A percentile compares a stretch with the other conserved stretches of the same genome.
These are phyloP conservation scores for Proisotoma minuta DNA, from an alignment of 2,888 invertebrate species.

Conservation along the genomic window DNA sequence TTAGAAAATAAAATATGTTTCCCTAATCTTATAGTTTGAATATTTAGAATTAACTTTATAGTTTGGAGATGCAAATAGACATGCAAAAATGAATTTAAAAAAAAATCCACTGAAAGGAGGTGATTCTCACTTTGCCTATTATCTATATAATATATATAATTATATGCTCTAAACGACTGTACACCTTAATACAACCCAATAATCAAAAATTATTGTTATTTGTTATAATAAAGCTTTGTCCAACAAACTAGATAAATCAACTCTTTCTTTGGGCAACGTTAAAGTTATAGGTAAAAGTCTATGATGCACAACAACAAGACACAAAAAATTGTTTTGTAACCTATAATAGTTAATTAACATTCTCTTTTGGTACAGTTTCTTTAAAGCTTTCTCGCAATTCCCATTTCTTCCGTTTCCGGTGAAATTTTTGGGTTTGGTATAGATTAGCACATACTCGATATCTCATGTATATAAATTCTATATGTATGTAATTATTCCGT, in stretches of 20 bases:
- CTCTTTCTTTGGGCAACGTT: background rate
- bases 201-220: too few species aligned
- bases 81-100: background rate
- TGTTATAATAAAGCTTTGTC: slow-evolving; percentile 4
- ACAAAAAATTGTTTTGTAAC: background rate
- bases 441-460: slow-evolving; percentile 30
- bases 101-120: slow-evolving; percentile 11
- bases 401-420: slow-evolving; percentile 6
- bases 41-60: background rate
- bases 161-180: too few species aligned
- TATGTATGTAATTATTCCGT: background rate
- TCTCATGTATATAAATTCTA: background rate
- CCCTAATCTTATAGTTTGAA: slow-evolving; percentile 1
- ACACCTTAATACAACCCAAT: too few species aligned
- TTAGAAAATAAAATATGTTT: slow-evolving; percentile 1
- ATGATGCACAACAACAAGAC: background rate
- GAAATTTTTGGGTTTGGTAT: slow-evolving; percentile 18
- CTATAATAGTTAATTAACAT: slow-evolving; percentile 10
- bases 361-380: slow-evolving; percentile 32
- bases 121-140: too few species aligned
- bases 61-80: background rate
- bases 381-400: slow-evolving; percentile 34
- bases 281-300: background rate
- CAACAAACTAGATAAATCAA: slow-evolving; percentile 1
- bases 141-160: too few species aligned